Conservation (phyloP, 2,113 vertebrate species). For the Halcyon malimbica region DNA sequence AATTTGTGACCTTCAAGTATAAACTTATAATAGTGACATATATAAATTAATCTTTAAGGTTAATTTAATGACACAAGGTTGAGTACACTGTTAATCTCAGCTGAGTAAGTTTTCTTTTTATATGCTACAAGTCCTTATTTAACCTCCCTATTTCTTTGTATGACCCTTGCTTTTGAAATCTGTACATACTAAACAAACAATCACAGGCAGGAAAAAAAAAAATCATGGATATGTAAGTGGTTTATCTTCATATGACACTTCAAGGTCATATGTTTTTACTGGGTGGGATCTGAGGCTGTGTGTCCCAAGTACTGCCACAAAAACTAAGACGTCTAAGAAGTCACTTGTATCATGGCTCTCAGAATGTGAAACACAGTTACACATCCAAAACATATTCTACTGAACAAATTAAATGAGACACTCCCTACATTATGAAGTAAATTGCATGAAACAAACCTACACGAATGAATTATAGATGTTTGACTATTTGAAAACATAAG, state of each 20-base stretch:
- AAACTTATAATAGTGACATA: conserved; percentile 29
- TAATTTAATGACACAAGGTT: conserved; percentile 20
- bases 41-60: conserved; percentile 23
- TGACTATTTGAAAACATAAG: background rate
- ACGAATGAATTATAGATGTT: background rate
- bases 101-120: background rate
- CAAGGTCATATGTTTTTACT: background rate
- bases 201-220: background rate
- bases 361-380: background rate
- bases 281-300: background rate
- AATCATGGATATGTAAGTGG: background rate
- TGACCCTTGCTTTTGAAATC: background rate
- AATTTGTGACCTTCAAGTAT: conserved; percentile 16
- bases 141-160: background rate
- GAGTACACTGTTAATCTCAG: background rate
- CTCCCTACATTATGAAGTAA: background rate
- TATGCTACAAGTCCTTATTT: background rate
- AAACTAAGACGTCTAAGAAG: background rate
- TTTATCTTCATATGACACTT: background rate
- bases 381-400: background rate
- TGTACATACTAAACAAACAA: background rate
- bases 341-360: background rate
- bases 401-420: background rate
- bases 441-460: background rate
- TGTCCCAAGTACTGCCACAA: background rate